Evolutionary conservation across 2,797 vertebrate genomes (phyloP).

Genomic region (Martes flavigula): DNA sequence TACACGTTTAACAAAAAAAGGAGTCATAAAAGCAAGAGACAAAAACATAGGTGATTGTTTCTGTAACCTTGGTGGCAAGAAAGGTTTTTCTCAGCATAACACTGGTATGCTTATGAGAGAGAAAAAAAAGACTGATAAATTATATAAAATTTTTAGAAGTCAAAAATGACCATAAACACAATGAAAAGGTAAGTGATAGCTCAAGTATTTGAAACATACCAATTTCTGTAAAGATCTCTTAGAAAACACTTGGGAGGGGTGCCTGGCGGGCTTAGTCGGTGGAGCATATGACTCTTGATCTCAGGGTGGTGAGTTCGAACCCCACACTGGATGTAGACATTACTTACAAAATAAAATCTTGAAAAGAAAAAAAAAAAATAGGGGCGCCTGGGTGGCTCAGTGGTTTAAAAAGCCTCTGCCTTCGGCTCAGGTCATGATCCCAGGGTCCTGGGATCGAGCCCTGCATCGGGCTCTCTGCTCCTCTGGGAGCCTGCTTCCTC

Average conservation of each 20-base stretch:
- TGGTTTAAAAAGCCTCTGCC: no score
- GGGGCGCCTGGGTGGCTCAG: no score
- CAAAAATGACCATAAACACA: background rate
- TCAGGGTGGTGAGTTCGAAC: background rate
- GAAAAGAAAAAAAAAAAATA: background rate
- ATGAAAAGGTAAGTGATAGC: background rate
- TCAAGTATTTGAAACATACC: background rate
- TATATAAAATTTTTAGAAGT: background rate
- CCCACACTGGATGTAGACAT: background rate
- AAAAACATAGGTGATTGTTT: conserved; percentile 24
- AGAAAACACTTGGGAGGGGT: background rate
- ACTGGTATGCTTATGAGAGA: background rate
- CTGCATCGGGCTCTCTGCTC: no score
- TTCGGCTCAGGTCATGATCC: no score
- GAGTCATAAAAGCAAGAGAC: conserved; percentile 33
- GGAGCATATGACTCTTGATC: background rate
- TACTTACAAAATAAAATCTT: background rate
- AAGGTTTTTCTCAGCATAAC: background rate
- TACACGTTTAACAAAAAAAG: conserved; percentile 1
- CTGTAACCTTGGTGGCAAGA: background rate
- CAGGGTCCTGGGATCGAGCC: no score
- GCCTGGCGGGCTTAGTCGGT: background rate
- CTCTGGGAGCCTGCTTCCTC: no score
- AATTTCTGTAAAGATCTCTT: background rate
- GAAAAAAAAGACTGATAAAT: background rate